A percentile compares a stretch with the other conserved stretches of the same genome.
phyloP scores from a whole-genome alignment of 2,888 invertebrate genomes.

The Noctua janthina region DNA sequence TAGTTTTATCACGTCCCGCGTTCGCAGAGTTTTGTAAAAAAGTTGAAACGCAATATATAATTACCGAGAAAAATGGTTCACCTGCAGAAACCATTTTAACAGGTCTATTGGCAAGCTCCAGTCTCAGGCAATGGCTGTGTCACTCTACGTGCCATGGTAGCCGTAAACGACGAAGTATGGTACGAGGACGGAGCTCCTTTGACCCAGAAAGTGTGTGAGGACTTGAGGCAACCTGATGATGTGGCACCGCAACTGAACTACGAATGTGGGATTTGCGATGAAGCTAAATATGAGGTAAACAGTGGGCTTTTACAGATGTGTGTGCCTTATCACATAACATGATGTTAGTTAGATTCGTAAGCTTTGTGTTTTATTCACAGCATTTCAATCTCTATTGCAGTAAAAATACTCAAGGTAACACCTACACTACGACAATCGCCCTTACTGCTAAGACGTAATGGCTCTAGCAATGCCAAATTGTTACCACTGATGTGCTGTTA shows the following conservation, averaged over 20 bases:
- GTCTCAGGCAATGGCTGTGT: slow-evolving; percentile 84
- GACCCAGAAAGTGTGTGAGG: slow-evolving; percentile 82
- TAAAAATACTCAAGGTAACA: neutral
- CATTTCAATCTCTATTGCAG: neutral
- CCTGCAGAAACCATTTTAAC: neutral
- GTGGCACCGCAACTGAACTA: slow-evolving; percentile 81
- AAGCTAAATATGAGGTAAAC: slow-evolving; percentile 84
- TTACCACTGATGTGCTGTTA: neutral
- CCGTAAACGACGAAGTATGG: slow-evolving; percentile 83
- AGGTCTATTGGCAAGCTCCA: slow-evolving; percentile 88
- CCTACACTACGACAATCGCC: no score
- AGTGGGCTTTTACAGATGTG: neutral
- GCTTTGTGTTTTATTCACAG: neutral
- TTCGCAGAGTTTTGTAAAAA: neutral
- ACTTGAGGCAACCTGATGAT: slow-evolving; percentile 85
- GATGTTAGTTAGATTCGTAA: neutral
- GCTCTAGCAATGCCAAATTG: neutral
- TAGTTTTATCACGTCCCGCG: neutral
- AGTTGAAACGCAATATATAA: neutral
- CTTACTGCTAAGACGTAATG: neutral
- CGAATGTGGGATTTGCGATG: slow-evolving; percentile 84
- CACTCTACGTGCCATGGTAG: slow-evolving; percentile 85
- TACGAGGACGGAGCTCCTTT: slow-evolving; percentile 84
- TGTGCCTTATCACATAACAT: neutral
- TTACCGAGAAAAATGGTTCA: neutral